Percentiles rank a stretch among this genome's conserved stretches.
phyloP scores from a whole-genome alignment of 2,797 vertebrate species.

The Dendrocincla tyrannina region DNA sequence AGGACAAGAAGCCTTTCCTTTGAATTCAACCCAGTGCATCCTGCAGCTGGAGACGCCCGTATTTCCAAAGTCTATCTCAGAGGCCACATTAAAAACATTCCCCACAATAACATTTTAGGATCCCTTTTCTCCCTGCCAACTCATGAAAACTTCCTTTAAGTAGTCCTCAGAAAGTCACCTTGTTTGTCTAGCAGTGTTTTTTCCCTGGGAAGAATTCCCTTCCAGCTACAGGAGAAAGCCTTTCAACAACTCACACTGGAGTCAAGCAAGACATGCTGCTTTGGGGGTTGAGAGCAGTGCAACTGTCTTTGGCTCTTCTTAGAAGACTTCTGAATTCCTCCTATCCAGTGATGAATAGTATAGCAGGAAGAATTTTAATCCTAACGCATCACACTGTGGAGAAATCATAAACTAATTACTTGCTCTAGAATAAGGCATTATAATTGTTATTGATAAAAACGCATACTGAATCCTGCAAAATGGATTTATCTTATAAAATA shows the following conservation, averaged over 20 bases:
- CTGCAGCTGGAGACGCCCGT: fast-evolving
- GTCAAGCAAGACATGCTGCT: background rate
- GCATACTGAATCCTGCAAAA: background rate
- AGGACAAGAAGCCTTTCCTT: background rate
- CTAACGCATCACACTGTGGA: background rate
- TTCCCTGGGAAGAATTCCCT: background rate
- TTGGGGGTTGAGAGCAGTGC: background rate
- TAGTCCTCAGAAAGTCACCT: background rate
- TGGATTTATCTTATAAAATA: background rate
- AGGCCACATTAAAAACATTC: background rate
- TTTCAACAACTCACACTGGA: background rate
- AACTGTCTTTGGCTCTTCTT: background rate
- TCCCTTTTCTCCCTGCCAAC: background rate
- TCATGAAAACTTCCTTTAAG: background rate
- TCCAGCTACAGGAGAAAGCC: background rate
- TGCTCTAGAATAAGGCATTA: background rate
- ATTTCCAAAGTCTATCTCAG: background rate
- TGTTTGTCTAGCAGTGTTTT: background rate
- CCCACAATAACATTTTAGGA: background rate
- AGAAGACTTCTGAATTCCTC: background rate
- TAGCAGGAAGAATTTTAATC: background rate
- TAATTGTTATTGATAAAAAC: background rate
- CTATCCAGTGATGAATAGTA: background rate
- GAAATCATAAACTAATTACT: background rate
- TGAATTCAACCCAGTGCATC: background rate